These are phyloP conservation scores for Siniperca obscura DNA, from an alignment of 2,797 vertebrate species.

Conservation along the genomic window DNA sequence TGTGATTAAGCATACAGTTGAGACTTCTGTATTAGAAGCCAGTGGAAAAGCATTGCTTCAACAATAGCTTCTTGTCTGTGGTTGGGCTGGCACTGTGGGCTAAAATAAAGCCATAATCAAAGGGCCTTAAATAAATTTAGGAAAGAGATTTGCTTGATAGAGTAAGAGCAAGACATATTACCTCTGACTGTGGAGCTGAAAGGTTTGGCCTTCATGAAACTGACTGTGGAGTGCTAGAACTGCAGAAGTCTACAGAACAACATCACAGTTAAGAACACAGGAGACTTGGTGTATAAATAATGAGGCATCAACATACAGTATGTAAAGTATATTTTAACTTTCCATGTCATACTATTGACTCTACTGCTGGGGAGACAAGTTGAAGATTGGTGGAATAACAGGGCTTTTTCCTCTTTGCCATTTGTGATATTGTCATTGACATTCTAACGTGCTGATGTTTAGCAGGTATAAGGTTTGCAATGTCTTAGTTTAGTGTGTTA, in stretches of 20 bases:
- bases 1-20: conserved; percentile 33
- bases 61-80: conserved; percentile 2
- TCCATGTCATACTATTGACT: no score
- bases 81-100: conserved; percentile 17
- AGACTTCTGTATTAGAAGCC: conserved; percentile 17
- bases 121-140: conserved; percentile 33
- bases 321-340: not conserved
- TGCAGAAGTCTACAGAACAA: not conserved
- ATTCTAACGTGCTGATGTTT: not conserved
- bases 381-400: no score
- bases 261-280: not conserved
- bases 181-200: conserved; percentile 18
- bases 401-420: no score
- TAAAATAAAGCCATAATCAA: conserved; percentile 30
- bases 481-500: not conserved
- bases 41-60: conserved; percentile 13
- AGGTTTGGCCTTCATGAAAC: conserved; percentile 26
- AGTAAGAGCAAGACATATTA: conserved; percentile 27
- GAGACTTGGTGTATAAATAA: not conserved
- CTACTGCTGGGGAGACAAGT: not conserved
- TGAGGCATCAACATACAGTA: not conserved
- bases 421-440: no score
- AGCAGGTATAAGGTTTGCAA: not conserved
- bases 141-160: conserved; percentile 37
- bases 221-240: not conserved